Evolutionary conservation across 2,888 invertebrate species (phyloP).

Genomic region (Anthrax anthrax): DNA sequence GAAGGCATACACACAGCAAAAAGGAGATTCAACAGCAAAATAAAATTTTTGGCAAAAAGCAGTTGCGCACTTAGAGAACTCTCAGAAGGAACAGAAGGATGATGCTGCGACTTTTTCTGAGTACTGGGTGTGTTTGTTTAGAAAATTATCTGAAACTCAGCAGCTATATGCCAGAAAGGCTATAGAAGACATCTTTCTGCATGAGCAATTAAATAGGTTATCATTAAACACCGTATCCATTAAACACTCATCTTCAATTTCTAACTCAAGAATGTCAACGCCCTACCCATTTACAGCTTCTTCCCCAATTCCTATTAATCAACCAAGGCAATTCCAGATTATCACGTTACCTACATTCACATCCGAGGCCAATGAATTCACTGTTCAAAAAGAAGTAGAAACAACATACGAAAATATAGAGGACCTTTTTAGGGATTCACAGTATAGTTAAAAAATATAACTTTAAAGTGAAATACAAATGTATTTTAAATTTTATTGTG

Average conservation of each 20-base stretch:
- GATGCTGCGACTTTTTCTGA: background rate
- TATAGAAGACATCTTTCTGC: background rate
- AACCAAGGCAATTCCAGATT: no score
- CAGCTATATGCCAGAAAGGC: background rate
- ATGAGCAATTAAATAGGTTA: background rate
- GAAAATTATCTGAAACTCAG: background rate
- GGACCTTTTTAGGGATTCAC: no score
- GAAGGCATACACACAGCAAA: background rate
- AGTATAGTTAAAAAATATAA: no score
- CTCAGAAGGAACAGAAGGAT: background rate
- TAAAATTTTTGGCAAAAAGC: background rate
- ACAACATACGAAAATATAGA: no score
- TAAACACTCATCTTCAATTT: background rate
- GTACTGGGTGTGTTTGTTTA: background rate
- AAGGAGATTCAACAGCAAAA: background rate
- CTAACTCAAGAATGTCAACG: background rate
- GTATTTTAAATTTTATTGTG: no score
- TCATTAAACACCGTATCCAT: background rate
- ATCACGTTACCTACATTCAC: no score
- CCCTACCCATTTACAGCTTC: no score
- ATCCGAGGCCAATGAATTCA: no score
- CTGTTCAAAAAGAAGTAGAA: no score
- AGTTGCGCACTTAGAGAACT: background rate
- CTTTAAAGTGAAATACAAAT: no score
- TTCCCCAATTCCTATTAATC: no score